Evolutionary conservation across 2,888 invertebrate species (phyloP), one percentile per base, ranked within the genome.

Genomic region (Agrotis clavis): DNA sequence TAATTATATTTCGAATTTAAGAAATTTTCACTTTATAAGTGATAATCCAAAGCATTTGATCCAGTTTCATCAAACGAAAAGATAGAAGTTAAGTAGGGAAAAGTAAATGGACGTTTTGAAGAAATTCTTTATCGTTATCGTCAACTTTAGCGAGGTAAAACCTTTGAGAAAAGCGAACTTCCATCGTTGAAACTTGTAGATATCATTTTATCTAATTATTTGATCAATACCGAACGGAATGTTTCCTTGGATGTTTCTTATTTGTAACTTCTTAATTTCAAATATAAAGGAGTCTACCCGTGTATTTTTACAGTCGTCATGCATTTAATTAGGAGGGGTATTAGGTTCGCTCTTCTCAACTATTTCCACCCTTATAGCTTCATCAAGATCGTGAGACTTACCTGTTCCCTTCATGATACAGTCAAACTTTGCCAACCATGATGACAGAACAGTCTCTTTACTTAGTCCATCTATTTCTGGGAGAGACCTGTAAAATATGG

Each of bases 341-440:
- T 71, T 56, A 16, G 51, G 72, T 86, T 86, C 82, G 82, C 76
- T 77, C 57, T 86, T 81, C 85, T 79, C 85, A 77, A 64, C 50
- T 35, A 71, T 71, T 62, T 54, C 16, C 67, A 77, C 62, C 68
- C 25, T 60, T 66, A 71, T 21, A 63, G 16, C 11, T 61, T 54
- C 60, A 41, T 71, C 70, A 61, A 71, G 60, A 56, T 67, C 35
- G 57, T 14, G 50, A 50, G 70, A 92, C 95, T 94, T 90, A 97
- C 97, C 96, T 65, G 97, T 97, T 95, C 98, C 99, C 96, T 99
- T 99, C 94, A 99, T 98, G 91, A 99, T 99, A 94, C 99, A 99
- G 96, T 99, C 99, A 94, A 99, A 99, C 95, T 99, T 99, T 71
- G 99, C 99, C 97, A 99, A 98, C 99, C 99, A 99, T 59, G 99